Evolutionary conservation across 2,888 invertebrate species (phyloP), one percentile per base, ranked within the genome.

Genomic region (Mylabris sibirica): DNA sequence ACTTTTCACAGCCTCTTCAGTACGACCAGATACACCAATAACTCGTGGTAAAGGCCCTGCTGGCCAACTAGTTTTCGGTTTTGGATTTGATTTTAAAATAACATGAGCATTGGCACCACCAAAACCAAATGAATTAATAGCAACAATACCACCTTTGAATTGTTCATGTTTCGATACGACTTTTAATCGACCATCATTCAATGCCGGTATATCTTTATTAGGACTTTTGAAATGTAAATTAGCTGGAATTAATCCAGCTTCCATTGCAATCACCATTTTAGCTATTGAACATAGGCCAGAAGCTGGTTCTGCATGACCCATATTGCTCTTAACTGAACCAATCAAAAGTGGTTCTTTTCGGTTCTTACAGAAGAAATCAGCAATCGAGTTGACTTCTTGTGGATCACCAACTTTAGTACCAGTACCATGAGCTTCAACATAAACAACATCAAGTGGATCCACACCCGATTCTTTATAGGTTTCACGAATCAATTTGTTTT

Each of bases 391-490:
- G 3, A 97, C 92, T 87, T 99, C 99, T 83, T 98, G 96, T 0
- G 98, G 98, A 87, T 99, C 99, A n/a, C 99, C 98, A 73, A 90
- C 92, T 88, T 98, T 98, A 11, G 99, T 99, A 68, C 99, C 99
- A 22, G 99, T 99, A 66, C 99, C 99, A 85, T 99, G 99, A 64
- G 98, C 97, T 86, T 99, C 99, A 1, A 99, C 93, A 84, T 98
- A 99, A 3, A 87, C 87, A 0, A 99, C 94, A 66, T 94, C 92
- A 63, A 87, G 84, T 4, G 99, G 98, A 77, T 93, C 90, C 64
- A 99, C 84, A 0, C 91, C 90, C 49, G 91, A 91, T 85, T 97
- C 96, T 8, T 87, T 87, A 86, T 98, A 99, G 0, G 97, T 93
- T 84, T 97, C 96, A 74, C 87, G 89, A 84, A 93, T 97, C 82